Conservation (phyloP, 2,888 invertebrate species). For the Byasa hedistus region DNA sequence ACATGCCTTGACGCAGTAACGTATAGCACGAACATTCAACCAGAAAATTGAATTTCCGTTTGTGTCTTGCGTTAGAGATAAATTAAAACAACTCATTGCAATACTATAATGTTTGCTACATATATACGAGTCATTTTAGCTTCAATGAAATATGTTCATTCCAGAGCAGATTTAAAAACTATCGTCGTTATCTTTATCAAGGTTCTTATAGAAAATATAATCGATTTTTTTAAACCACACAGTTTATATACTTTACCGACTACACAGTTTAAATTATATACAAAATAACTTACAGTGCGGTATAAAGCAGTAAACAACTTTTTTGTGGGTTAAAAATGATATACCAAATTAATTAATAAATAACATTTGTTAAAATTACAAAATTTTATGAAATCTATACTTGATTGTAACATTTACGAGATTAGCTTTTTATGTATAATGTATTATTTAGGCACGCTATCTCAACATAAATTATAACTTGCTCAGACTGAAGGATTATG, state of each 20-base stretch:
- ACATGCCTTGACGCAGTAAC: slow-evolving; percentile 4
- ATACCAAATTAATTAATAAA: no score
- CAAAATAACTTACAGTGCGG: no score
- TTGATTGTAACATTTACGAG: background rate
- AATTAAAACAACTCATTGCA: slow-evolving; percentile 19
- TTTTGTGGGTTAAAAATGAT: no score
- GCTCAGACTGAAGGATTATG: background rate
- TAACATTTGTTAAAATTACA: no score
- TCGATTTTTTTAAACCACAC: no score
- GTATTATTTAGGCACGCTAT: background rate
- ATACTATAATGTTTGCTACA: background rate
- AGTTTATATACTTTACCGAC: no score
- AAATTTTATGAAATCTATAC: background rate
- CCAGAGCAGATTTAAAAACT: no score
- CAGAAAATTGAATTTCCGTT: slow-evolving; percentile 66
- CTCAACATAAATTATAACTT: background rate
- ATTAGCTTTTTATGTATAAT: background rate
- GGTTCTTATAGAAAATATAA: no score
- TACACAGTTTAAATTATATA: no score
- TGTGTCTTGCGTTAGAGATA: slow-evolving; percentile 30
- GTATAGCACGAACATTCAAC: slow-evolving; percentile 44
- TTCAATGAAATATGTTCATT: background rate
- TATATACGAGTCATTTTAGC: background rate
- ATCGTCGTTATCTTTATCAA: no score
- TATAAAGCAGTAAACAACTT: no score